Evolutionary conservation across 2,888 invertebrate species (phyloP).

Genomic region (Mimachlamys varia): DNA sequence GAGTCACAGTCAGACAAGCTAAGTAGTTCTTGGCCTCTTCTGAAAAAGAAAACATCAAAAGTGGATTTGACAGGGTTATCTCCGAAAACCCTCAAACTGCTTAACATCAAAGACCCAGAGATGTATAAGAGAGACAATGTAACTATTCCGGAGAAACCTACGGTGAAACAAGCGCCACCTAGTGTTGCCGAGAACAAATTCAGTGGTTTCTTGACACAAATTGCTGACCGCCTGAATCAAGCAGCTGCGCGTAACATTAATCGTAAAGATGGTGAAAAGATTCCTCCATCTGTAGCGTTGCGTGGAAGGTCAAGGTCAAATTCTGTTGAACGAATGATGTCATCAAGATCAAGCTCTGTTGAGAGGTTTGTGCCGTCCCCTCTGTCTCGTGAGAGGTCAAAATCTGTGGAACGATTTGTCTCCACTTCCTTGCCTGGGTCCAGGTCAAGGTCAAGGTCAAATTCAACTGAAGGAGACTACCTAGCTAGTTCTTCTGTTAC

Average conservation of each 20-base stretch:
- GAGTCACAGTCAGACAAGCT: constrained; percentile 44
- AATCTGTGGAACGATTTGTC: constrained; percentile 36
- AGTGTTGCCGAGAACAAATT: constrained; percentile 54
- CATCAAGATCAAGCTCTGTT: constrained; percentile 46
- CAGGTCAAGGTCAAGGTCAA: constrained; percentile 28
- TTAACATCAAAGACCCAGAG: constrained; percentile 68
- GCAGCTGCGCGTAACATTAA: constrained; percentile 68
- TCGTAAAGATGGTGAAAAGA: constrained; percentile 43
- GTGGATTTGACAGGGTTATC: constrained; percentile 67
- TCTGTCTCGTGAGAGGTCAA: constrained; percentile 18
- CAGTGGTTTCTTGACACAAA: constrained; percentile 64
- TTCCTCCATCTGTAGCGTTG: constrained; percentile 43
- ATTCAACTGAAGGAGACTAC: background rate
- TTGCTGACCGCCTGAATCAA: constrained; percentile 74
- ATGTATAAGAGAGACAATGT: constrained; percentile 55
- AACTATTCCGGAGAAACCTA: constrained; percentile 44
- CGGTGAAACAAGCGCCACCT: constrained; percentile 10
- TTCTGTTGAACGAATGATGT: constrained; percentile 56
- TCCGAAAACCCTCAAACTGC: constrained; percentile 70
- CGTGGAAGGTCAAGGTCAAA: constrained; percentile 55
- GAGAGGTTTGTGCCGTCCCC: constrained; percentile 35
- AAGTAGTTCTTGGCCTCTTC: constrained; percentile 63
- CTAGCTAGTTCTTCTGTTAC: background rate
- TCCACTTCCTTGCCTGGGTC: background rate
- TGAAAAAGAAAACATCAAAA: constrained; percentile 45